A percentile compares a stretch with the other conserved stretches of the same genome.
Evolutionary conservation across 2,113 vertebrate genomes (phyloP).

Genomic region (Pampusana beccarii): DNA sequence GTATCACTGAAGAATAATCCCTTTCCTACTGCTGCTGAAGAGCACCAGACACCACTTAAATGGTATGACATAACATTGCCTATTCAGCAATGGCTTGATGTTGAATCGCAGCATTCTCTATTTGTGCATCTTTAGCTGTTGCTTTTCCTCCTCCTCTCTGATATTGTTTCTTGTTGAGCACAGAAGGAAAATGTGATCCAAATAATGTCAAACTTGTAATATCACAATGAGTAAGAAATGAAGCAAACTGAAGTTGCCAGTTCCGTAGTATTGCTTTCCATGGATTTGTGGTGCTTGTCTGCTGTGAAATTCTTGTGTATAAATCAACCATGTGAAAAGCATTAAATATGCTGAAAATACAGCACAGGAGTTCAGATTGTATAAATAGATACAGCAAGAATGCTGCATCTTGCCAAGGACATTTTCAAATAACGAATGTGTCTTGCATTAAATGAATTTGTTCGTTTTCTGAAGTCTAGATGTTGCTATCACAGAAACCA

Average conservation of each 20-base stretch:
- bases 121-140: neutral
- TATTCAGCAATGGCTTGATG: neutral
- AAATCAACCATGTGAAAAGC: slow-evolving; percentile 21
- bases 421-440: neutral
- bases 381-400: slow-evolving; percentile 2
- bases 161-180: neutral
- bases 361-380: neutral
- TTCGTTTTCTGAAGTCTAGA: neutral
- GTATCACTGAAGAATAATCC: neutral
- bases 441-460: slow-evolving; percentile 7
- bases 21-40: neutral
- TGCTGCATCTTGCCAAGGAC: slow-evolving; percentile 3
- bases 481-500: neutral
- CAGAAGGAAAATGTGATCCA: neutral
- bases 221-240: neutral
- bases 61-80: neutral
- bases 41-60: neutral
- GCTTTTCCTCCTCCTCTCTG: neutral
- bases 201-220: neutral
- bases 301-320: neutral
- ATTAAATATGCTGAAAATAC: slow-evolving; percentile 26
- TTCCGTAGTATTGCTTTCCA: neutral
- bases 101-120: neutral
- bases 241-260: neutral
- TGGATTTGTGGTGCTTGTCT: slow-evolving; percentile 22